These are phyloP conservation scores for Acrocephalus arundinaceus DNA, from an alignment of 2,113 vertebrate genomes.

Conservation along the genomic window DNA sequence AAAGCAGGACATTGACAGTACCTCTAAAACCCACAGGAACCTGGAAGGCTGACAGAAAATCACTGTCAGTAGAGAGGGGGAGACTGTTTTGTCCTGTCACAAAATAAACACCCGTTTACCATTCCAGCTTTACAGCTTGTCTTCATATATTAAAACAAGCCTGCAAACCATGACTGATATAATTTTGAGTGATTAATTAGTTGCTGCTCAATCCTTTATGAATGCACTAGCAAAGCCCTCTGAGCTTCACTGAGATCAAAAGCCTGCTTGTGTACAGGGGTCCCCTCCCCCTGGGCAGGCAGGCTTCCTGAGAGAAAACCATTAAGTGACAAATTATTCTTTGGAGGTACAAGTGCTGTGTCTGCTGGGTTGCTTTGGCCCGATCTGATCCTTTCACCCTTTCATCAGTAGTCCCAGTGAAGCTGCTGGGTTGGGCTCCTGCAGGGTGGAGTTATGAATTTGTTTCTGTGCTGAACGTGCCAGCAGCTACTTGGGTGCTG, in stretches of 20 bases:
- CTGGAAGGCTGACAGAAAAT: background rate
- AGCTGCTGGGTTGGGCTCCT: background rate
- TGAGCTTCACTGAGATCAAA: background rate
- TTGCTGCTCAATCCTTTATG: background rate
- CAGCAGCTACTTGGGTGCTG: rapidly evolving
- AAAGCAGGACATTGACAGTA: background rate
- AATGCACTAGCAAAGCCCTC: background rate
- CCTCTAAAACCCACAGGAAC: background rate
- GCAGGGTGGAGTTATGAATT: background rate
- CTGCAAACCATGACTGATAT: background rate
- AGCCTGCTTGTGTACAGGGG: background rate
- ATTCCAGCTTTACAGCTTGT: background rate
- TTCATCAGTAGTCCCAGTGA: background rate
- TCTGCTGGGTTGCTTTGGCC: background rate
- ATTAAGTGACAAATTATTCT: background rate
- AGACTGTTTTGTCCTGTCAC: background rate
- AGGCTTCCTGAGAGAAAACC: background rate
- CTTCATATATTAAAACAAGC: background rate
- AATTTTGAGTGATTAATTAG: constrained; percentile 4
- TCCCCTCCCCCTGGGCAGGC: background rate
- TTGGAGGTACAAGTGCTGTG: background rate
- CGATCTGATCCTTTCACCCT: background rate
- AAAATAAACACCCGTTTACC: background rate
- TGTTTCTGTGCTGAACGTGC: rapidly evolving
- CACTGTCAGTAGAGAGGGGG: background rate